These are phyloP conservation scores for Aplochiton taeniatus DNA, from an alignment of 2,797 vertebrate genomes.

Conservation along the genomic window DNA sequence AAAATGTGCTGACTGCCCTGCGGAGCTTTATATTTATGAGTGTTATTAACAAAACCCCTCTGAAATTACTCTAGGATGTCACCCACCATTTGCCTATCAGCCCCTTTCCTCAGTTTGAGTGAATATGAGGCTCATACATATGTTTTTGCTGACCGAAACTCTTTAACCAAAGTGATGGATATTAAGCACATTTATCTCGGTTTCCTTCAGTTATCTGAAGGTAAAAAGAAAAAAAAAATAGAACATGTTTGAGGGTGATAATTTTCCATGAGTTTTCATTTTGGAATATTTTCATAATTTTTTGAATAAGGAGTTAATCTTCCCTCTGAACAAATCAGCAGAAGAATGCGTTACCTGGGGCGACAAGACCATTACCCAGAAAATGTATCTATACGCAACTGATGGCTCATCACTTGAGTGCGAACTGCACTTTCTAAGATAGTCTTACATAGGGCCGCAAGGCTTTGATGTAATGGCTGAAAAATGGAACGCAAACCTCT, in stretches of 20 bases:
- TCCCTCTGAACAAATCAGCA: neutral
- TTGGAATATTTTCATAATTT: conserved; percentile 2
- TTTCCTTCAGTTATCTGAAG: conserved; percentile 6
- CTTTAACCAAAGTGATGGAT: conserved; percentile 2
- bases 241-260: conserved; percentile 2
- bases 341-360: neutral
- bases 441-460: neutral
- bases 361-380: neutral
- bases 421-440: neutral
- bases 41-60: conserved; percentile 8
- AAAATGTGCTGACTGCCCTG: conserved; percentile 2
- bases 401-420: neutral
- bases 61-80: conserved; percentile 8
- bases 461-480: conserved; percentile 19
- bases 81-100: neutral
- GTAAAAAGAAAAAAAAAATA: neutral
- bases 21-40: conserved; percentile 9
- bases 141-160: conserved; percentile 11
- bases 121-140: neutral
- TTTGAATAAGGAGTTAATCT: neutral
- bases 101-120: neutral
- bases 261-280: neutral
- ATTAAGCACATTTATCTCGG: conserved; percentile 14
- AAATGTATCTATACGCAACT: neutral
- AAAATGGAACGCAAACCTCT: conserved; percentile 1